Evolutionary conservation across 2,888 invertebrate species (phyloP), one percentile per base, ranked within the genome.

Genomic region (Unio delphinus): DNA sequence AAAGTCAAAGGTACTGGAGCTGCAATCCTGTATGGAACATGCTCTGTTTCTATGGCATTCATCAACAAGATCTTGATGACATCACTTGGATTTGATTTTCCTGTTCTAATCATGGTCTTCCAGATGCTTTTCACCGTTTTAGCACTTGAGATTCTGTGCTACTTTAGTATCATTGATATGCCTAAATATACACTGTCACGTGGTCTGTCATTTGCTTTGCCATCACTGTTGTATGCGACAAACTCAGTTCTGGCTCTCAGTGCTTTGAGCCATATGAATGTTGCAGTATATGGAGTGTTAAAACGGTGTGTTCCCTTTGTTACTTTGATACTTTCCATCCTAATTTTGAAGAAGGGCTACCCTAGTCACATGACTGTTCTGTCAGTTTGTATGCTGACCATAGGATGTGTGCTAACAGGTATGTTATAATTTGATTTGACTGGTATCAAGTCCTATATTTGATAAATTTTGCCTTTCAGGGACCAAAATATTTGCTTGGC

Each of bases 281-380:
- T 92, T 76, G 92, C 92, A 3, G 90, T 92, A 88, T 92, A 92
- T 80, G 91, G 91, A 3, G 90, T 91, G 5, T 78, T 92, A 45
- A 92, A 92, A 81, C 86, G 92, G 65, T 91, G 90, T 78, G 89
- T 88, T 5, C 91, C 91, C 1, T 75, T 91, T 4, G 88, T 90
- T 6, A 91, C 90, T 55, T 80, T 91, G 69, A 57, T 90, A 26
- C 77, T 91, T 56, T 86, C 90, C 8, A 81, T 87, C 5, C 55
- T 89, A 11, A 78, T 91, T 17, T 83, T 91, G 17, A 84, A 87
- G 60, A 90, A 90, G 75, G 83, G 83, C 4, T 70, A 76, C 28
- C 90, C 91, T 7, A 81, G 83, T 5, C 78, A 76, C 17, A 66
- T 77, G 18, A 86, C 90, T 5, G 83, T 88, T 28, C 28, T 80